Conservation (phyloP, 2,113 vertebrate genomes). For the Phocoena sinus region DNA sequence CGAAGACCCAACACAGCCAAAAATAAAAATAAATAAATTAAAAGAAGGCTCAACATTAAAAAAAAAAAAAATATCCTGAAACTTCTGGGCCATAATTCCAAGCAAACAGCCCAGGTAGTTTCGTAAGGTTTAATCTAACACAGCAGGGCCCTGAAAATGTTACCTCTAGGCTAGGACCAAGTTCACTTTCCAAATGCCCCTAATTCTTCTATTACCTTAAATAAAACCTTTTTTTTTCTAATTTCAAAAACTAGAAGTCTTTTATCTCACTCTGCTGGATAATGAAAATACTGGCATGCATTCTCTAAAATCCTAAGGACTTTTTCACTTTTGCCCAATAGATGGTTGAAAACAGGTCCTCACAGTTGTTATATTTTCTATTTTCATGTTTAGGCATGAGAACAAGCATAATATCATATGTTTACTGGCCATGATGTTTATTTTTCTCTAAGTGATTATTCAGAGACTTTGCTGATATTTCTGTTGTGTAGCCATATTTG, state of each 20-base stretch:
- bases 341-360: not conserved
- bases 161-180: not conserved
- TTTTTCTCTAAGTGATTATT: constrained; percentile 3
- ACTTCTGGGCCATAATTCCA: not conserved
- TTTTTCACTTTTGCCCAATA: not conserved
- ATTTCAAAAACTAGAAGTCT: not conserved
- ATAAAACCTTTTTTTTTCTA: not conserved
- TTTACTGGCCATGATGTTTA: not conserved
- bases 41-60: too few relatives aligned
- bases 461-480: not conserved
- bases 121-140: not conserved
- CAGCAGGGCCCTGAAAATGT: not conserved
- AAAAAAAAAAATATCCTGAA: not conserved
- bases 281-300: not conserved
- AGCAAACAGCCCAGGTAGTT: not conserved
- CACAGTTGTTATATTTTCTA: not conserved
- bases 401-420: not conserved
- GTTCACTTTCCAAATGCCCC: not conserved
- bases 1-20: too few relatives aligned
- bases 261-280: not conserved
- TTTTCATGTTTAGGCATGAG: not conserved
- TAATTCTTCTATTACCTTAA: not conserved
- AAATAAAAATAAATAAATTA: too few relatives aligned
- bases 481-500: not conserved
- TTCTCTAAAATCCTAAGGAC: not conserved